Conservation (phyloP, 2,888 invertebrate species). For the Drepanosiphum platanoidis region DNA sequence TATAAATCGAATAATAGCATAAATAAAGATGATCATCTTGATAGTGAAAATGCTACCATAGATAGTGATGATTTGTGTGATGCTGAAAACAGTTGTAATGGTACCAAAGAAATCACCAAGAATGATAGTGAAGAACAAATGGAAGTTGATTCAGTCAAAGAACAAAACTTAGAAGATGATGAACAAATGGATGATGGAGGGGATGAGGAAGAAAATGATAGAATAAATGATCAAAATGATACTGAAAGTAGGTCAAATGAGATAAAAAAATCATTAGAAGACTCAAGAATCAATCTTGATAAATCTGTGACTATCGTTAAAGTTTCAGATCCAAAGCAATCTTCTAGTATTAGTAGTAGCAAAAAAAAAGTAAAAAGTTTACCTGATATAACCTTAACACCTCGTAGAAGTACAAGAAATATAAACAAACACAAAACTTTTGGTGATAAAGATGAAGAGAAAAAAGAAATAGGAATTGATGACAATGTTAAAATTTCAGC, state of each 20-base stretch:
- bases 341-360: constrained; percentile 21
- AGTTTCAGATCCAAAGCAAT: constrained; percentile 55
- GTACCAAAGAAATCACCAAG: constrained; percentile 63
- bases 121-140: constrained; percentile 64
- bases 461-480: constrained; percentile 63
- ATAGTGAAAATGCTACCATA: constrained; percentile 14
- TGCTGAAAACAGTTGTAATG: constrained; percentile 62
- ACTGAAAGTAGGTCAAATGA: constrained; percentile 57
- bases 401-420: constrained; percentile 72
- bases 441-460: constrained; percentile 67
- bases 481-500: constrained; percentile 58
- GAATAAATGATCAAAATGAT: constrained; percentile 47
- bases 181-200: constrained; percentile 45
- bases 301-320: constrained; percentile 59
- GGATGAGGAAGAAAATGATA: constrained; percentile 29
- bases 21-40: constrained; percentile 60
- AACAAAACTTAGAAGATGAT: constrained; percentile 53
- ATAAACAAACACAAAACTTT: constrained; percentile 71
- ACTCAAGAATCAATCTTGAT: constrained; percentile 53
- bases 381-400: constrained; percentile 66
- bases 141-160: constrained; percentile 65
- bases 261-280: constrained; percentile 59
- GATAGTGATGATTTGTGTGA: constrained; percentile 38
- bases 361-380: constrained; percentile 57
- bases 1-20: constrained; percentile 63